Base-by-base conservation (phyloP, 2,113 vertebrate species). In the Thymallus thymallus region DNA sequence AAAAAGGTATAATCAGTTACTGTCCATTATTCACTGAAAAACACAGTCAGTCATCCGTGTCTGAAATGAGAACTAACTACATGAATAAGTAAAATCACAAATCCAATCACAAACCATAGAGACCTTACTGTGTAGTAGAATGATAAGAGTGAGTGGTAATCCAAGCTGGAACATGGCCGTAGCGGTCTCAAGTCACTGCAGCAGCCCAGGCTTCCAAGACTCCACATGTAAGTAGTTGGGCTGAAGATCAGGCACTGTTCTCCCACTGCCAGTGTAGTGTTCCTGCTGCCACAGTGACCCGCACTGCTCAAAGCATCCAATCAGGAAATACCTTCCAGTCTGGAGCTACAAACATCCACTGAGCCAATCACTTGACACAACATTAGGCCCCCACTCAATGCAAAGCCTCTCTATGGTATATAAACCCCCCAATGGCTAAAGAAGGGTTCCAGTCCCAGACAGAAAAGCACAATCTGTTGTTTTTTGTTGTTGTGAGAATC, bases 191-290 rank as follows among this genome's bases (percentile, higher is more conserved):
- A 82, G 67, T 85, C 56, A 78, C 76, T 70, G 75, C 24, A 60
- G 5, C 71, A 86, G 72, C 74, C 85, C 77, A 72, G 64, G 45
- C 78, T 76, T 84, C 66, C 9, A 12, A 79, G 76, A 73, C 63
- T 69, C 77, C 76, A 83, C 87, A 87, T 41, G 35, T 41, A 41
- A 51, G 48, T 51, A 14, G 41, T 60, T 35, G 64, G 75, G 77
- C 85, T 87, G 87, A 90, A 88, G 88, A 86, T 78, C 78, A 69
- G 82, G 82, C 78, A 76, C 83, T 90, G 89, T 89, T 88, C 88
- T 51, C 16, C 5, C 35, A 62, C 79, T 71, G 82, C 80, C 79
- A 73, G 80, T 90, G 87, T 90, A 89, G 85, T 68, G 80, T 80
- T 73, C 35, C 35, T 41, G 35, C 80, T 84, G 24, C 85, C 80